A percentile compares a stretch with the other conserved stretches of the same genome.
These are phyloP conservation scores for Pleuronectes platessa DNA, from an alignment of 2,113 vertebrate genomes.

Conservation along the genomic window DNA sequence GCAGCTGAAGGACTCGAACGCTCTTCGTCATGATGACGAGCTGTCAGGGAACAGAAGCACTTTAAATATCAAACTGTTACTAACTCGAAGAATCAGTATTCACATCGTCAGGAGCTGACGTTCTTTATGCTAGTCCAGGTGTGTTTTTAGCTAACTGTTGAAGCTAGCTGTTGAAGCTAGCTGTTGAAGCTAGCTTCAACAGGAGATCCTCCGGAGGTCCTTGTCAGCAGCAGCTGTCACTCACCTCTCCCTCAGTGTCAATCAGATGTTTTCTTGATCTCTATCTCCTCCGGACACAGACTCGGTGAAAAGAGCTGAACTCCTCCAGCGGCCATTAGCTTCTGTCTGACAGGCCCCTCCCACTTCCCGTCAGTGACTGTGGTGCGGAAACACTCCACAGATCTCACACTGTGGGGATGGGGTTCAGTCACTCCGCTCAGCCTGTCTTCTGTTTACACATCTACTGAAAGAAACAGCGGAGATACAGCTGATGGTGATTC, in stretches of 20 bases:
- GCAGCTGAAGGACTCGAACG: too few species aligned
- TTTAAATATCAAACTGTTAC: too few species aligned
- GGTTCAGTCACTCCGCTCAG: not conserved
- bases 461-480: rapidly evolving
- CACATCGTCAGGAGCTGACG: too few species aligned
- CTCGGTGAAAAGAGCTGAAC: not conserved
- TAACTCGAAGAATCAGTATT: too few species aligned
- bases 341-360: conserved; percentile 23
- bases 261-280: not conserved
- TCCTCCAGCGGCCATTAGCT: not conserved
- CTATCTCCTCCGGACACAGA: not conserved
- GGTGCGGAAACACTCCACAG: not conserved
- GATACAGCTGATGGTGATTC: not conserved
- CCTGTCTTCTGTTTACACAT: not conserved
- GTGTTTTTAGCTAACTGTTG: not conserved
- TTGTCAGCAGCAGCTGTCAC: conserved; percentile 11
- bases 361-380: conserved; percentile 61
- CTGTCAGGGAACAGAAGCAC: too few species aligned
- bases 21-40: too few species aligned
- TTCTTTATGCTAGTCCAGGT: too few species aligned
- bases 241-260: conserved; percentile 24
- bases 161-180: too few species aligned
- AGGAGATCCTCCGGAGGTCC: too few species aligned
- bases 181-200: too few species aligned
- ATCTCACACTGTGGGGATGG: not conserved